Evolutionary conservation across 2,888 invertebrate genomes (phyloP), one percentile per base, ranked within the genome.

Genomic region (Falcaria lacertinaria): DNA sequence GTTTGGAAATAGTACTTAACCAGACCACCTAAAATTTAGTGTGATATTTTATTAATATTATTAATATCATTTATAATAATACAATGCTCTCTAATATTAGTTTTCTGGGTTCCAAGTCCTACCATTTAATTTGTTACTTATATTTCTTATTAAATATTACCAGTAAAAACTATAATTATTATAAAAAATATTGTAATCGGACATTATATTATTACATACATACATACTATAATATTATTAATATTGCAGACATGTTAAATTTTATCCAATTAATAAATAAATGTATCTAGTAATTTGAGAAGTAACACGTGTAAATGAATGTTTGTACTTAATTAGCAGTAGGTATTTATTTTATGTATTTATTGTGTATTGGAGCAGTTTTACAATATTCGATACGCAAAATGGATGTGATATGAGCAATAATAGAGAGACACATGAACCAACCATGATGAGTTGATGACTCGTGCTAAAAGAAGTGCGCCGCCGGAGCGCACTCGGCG

Each of bases 301-400:
- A 64, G 61, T 60, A 58, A 67, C 48, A 45, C 46, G 42, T 48
- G 43, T 64, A 66, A 64, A 64, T 59, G 64, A 70, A 77, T 68
- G 71, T 74, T 73, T 85, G 88, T 89, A 89, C 88, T 88, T 89
- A 89, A 88, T 84, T 87, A 89, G 85, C 74, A 74, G 76, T 86
- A 81, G 76, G 69, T 77, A 80, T 83, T 83, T 79, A 78, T 78
- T 85, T 80, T 78, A 69, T 80, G 69, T 70, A 71, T 65, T 77
- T 75, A 74, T 80, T 78, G 77, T 76, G 74, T 80, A 82, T 85
- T 80, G 73, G 71, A 80, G 73, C 79, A 72, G 71, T 77, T 80
- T 72, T 80, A 77, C 73, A 76, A 74, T 73, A 70, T 72, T 74
- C 60, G 64, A 76, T 75, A 76, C 69, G 75, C 74, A 75, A 84